Evolutionary conservation across 2,113 vertebrate species (phyloP), one percentile per base, ranked within the genome.

Genomic region (Pangasianodon hypophthalmus): DNA sequence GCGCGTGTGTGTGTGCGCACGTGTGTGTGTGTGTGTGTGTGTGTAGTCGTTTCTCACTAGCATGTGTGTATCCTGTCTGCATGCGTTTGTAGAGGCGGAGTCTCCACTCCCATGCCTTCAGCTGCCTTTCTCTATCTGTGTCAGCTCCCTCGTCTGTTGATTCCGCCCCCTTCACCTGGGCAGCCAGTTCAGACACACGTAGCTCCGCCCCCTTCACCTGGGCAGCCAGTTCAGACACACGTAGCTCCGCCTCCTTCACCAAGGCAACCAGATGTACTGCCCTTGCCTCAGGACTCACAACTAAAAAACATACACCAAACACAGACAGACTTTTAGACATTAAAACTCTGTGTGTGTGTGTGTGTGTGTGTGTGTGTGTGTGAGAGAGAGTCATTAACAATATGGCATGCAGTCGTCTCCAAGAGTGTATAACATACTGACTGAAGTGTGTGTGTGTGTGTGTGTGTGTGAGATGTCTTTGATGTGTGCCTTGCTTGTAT

Each of bases 101-200:
- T 46, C 97, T 95, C 98, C 98, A 97, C 90, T 98, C 96, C 97
- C 98, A 98, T 90, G 97, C 96, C 91, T 97, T 97, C 11, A 98
- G 97, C 92, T 98, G 97, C 89, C 97, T 96, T 93, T 98, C 97
- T 50, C 94, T 96, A 60, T 97, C 97, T 0, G 96, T 96, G 85
- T 93, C 95, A 92, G 97, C 97, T 8, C 91, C 90, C 0, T 96
- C 58, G 0, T 96, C 54, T 0, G 62, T 94, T n/a, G 96, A 96
- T 0, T 94, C 95, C 88, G 96, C 96, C 0, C 96, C 95, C 18
- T 95, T 94, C 83, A 97, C 97, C 92, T 97, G 96, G 0, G 96
- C 95, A 0, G 91, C 96, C 87, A 98, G 95, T 90, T 98, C 97
- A 0, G 95, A 95, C 41, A 97, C 97, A 0, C 97, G 96, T 92